Evolutionary conservation across 2,113 vertebrate genomes (phyloP), one percentile per base, ranked within the genome.

Genomic region (Tenebrosternarchus preto): DNA sequence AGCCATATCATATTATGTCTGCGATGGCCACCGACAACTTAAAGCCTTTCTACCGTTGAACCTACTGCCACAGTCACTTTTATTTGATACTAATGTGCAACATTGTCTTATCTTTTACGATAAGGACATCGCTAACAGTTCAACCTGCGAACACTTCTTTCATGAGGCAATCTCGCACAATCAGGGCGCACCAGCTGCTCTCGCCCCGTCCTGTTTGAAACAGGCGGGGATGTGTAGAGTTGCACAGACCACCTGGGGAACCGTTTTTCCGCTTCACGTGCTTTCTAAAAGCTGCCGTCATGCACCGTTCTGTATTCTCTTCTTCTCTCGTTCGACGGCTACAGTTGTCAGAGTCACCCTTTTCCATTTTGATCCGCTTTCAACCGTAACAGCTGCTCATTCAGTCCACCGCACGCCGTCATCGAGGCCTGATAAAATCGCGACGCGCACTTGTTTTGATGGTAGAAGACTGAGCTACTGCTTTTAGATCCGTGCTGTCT

Each of bases 201-300:
- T 70, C 74, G 50, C 81, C 68, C 43, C 73, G 50, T 61, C 78
- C 63, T 80, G n/a, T 87, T n/a, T n/a, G n/a, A n/a, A n/a, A n/a
- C n/a, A n/a, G n/a, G n/a, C n/a, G n/a, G n/a, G n/a, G n/a, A n/a
- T n/a, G n/a, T n/a, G n/a, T 82, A 72, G 89, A 85, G 80, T 73
- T 82, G 88, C 80, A 88, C 78, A 75, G 87, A 90, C 89, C 93
- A 94, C 93, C 93, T 93, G 93, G 84, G 86, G 82, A 80, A 82
- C 84, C 81, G 82, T 74, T 87, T 88, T 91, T 92, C 87, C 90
- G 91, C 91, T 87, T 79, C 80, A 82, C 76, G 89, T 88, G 83
- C 77, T 39, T 22, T 88, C 60, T 87, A 90, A 92, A 89, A 90
- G 84, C 76, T 87, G 82, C 90, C 71, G 63, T 90, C 91, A 88